Percentiles rank a stretch among this genome's conserved stretches.
Evolutionary conservation across 2,888 invertebrate genomes (phyloP).

Genomic region (Sycophila texana): DNA sequence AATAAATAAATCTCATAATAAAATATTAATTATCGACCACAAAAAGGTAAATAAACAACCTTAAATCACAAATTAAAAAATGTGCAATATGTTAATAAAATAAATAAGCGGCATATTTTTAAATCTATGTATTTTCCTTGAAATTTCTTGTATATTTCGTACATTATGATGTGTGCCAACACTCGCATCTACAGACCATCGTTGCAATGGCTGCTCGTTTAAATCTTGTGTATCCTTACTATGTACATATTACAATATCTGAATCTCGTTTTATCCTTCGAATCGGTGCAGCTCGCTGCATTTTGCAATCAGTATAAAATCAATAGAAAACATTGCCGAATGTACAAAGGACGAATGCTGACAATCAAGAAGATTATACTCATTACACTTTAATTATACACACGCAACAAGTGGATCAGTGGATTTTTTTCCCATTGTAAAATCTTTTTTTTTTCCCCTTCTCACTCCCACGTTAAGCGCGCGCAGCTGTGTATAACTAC

Average conservation of each 20-base stretch:
- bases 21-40: too few relatives aligned
- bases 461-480: conserved; percentile 1
- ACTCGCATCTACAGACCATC: conserved; percentile 50
- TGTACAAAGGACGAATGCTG: conserved; percentile 54
- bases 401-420: conserved; percentile 41
- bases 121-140: conserved; percentile 56
- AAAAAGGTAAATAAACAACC: too few relatives aligned
- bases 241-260: conserved; percentile 53
- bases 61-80: too few relatives aligned
- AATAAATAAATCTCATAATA: too few relatives aligned
- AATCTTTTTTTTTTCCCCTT: conserved; percentile 11
- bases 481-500: conserved; percentile 28
- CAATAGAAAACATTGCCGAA: conserved; percentile 57
- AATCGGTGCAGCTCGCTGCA: conserved; percentile 41
- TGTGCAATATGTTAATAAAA: too few relatives aligned
- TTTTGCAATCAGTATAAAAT: conserved; percentile 55
- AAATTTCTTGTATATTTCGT: conserved; percentile 55
- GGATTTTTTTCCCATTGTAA: background rate
- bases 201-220: conserved; percentile 38
- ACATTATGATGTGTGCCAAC: conserved; percentile 57
- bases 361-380: conserved; percentile 49
- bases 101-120: conserved; percentile 32
- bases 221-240: conserved; percentile 42
- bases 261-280: conserved; percentile 36
- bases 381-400: conserved; percentile 50